A percentile compares a stretch with the other conserved stretches of the same genome.
Conservation (phyloP, 2,888 invertebrate species). For the Heliconius charithonia region DNA sequence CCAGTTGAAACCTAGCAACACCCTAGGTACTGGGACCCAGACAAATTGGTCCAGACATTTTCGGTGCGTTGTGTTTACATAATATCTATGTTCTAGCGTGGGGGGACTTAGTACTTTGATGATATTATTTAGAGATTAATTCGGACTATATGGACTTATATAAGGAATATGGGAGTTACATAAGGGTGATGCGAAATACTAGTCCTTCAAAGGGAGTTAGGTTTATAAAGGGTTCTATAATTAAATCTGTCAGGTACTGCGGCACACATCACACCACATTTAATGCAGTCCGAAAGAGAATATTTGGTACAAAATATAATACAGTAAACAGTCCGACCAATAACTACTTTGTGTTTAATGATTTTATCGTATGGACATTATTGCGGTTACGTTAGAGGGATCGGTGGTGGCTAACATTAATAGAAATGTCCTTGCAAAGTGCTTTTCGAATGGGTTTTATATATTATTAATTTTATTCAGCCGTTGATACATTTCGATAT, state of each 20-base stretch:
- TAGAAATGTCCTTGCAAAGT: background rate
- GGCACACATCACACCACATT: background rate
- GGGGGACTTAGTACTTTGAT: constrained; percentile 20
- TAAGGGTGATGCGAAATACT: background rate
- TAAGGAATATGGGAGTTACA: background rate
- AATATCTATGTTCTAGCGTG: constrained; percentile 20
- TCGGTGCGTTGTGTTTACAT: constrained; percentile 31
- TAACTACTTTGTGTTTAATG: background rate
- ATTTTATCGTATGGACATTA: background rate
- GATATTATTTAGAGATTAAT: constrained; percentile 33
- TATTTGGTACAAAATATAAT: background rate
- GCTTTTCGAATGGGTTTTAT: background rate
- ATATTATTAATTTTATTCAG: background rate
- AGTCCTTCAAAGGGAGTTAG: constrained; percentile 6
- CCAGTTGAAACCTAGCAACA: constrained; percentile 45
- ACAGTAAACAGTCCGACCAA: background rate
- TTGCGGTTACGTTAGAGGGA: background rate
- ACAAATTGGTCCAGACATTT: constrained; percentile 35
- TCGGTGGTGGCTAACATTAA: background rate
- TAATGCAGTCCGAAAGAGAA: background rate
- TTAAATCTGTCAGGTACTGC: constrained; percentile 17
- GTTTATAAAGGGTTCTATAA: background rate
- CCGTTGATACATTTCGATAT: background rate
- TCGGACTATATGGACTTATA: background rate
- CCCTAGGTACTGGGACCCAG: constrained; percentile 36